Evolutionary conservation across 2,888 invertebrate genomes (phyloP).

Genomic region (Stenurella melanura): DNA sequence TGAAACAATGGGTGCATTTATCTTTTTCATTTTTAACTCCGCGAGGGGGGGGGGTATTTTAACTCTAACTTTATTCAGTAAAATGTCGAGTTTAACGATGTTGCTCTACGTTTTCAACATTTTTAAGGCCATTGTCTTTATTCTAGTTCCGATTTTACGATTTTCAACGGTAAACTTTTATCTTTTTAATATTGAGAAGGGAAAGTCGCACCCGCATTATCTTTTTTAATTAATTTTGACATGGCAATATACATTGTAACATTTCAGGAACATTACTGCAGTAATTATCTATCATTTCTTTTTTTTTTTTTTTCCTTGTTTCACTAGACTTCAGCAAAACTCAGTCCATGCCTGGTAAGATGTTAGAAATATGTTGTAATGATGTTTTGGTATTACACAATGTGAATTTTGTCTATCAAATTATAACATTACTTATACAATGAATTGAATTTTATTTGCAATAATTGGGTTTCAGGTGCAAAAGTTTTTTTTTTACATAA

Average conservation of each 20-base stretch:
- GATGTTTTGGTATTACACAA: too few species aligned
- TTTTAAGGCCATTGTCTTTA: not conserved
- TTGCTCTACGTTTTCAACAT: conserved; percentile 7
- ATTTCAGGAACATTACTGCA: too few species aligned
- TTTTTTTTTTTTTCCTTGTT: too few species aligned
- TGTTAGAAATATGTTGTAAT: not conserved
- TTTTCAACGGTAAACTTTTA: not conserved
- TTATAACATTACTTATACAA: not conserved
- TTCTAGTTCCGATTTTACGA: not conserved
- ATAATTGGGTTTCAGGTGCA: not conserved
- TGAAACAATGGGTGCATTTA: too few species aligned
- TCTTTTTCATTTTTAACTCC: not conserved
- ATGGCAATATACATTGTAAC: too few species aligned
- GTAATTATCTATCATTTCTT: too few species aligned
- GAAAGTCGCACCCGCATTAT: too few species aligned
- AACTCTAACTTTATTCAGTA: not conserved
- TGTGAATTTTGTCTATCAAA: not conserved
- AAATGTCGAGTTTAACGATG: not conserved
- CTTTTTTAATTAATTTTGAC: too few species aligned
- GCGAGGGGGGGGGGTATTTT: not conserved
- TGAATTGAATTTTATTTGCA: not conserved
- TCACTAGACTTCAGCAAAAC: too few species aligned
- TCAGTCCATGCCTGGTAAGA: too few species aligned
- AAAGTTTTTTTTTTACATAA: not conserved
- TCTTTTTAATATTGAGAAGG: too few species aligned